Conservation (phyloP, 1,140 invertebrate genomes). For the Eufriesea mexicana region DNA sequence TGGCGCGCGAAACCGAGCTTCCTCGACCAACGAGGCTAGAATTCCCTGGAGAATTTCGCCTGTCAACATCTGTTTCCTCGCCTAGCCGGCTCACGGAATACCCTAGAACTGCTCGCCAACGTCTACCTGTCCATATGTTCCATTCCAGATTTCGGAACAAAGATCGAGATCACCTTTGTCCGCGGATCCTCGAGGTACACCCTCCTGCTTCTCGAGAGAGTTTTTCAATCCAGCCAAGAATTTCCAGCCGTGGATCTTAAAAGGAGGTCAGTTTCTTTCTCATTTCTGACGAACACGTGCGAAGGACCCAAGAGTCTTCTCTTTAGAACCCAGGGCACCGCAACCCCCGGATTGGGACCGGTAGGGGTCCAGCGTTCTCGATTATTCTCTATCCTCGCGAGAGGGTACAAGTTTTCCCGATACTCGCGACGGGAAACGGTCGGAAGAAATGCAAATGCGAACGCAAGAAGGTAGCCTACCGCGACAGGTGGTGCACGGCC, state of each 20-base stretch:
- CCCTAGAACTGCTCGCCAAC: conserved; percentile 40
- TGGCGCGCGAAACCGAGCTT: conserved; percentile 72
- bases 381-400: no score
- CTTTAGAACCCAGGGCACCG: no score
- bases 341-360: no score
- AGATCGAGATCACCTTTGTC: conserved; percentile 61
- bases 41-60: conserved; percentile 64
- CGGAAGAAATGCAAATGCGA: conserved; percentile 3
- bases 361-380: no score
- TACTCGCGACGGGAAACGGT: no score
- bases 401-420: no score
- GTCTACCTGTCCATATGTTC: conserved; percentile 62
- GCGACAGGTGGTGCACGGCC: conserved; percentile 73
- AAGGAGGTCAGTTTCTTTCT: conserved; percentile 47
- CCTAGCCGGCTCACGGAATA: conserved; percentile 31
- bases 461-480: conserved; percentile 31
- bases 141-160: conserved; percentile 30
- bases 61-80: conserved; percentile 72
- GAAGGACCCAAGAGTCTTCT: conserved; percentile 2
- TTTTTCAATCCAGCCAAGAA: conserved; percentile 47
- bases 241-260: conserved; percentile 39
- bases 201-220: neutral
- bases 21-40: conserved; percentile 52
- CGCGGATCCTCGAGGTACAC: neutral
- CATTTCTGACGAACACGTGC: conserved; percentile 6